phyloP scores from a whole-genome alignment of 2,113 vertebrate genomes.

The Sinosuthora webbiana region DNA sequence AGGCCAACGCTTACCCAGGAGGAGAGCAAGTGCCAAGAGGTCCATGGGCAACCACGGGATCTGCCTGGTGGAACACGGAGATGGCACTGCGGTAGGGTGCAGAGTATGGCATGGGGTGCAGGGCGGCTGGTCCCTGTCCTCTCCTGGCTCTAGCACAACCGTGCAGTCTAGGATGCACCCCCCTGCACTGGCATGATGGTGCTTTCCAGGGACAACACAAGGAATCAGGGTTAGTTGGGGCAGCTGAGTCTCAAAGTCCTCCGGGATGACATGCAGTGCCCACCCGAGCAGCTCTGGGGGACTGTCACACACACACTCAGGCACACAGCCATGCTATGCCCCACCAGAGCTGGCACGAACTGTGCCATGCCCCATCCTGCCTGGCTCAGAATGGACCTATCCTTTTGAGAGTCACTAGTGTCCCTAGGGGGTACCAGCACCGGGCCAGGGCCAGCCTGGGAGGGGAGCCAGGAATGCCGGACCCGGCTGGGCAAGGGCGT shows the following conservation, averaged over 20 bases:
- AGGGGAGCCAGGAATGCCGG: not conserved
- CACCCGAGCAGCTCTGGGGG: not conserved
- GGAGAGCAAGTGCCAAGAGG: not conserved
- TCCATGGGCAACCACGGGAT: not conserved
- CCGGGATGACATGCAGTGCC: accelerated
- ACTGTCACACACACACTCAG: not conserved
- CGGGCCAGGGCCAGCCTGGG: not conserved
- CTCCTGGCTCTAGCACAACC: accelerated
- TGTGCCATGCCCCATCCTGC: not conserved
- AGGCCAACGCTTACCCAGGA: conserved; percentile 29
- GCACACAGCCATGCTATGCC: not conserved
- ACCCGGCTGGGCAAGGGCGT: not conserved
- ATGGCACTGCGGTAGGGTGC: accelerated
- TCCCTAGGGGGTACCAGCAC: not conserved
- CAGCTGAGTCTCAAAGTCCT: not conserved
- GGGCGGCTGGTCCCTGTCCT: accelerated
- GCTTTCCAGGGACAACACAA: not conserved
- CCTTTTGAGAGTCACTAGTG: not conserved
- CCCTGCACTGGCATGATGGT: accelerated
- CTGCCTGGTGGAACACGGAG: not conserved
- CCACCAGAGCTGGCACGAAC: not conserved
- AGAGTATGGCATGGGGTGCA: not conserved
- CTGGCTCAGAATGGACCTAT: not conserved
- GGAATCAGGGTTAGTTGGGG: accelerated
- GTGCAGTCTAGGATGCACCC: not conserved